Base-by-base conservation (phyloP, 2,888 invertebrate species). In the Hoplodrina ambigua region DNA sequence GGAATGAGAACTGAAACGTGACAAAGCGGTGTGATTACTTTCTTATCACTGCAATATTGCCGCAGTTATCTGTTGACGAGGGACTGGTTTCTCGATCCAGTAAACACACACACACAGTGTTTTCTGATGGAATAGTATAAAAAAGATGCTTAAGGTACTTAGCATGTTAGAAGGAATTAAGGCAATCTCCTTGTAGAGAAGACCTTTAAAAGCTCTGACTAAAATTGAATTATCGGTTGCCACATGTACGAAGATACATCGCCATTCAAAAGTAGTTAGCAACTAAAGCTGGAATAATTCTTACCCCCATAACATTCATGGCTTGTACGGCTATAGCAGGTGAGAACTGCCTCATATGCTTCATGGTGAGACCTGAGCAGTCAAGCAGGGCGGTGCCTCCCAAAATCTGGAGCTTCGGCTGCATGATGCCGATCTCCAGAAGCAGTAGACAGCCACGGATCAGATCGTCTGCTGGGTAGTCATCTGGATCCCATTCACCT, bases 371-470 rank as follows among this genome's bases (percentile, higher is more conserved):
- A 17, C 97, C 97, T 63, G 96, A 96, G 60, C 98, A 96, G 92
- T 98, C 98, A 75, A 98, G 96, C 72, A 98, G 94, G 17, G 96
- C 97, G 4, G 97, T 96, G 3, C 98, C 98, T 0, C 98, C 98
- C 50, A 97, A 91, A 49, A 98, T 96, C 90, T 98, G 98, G 0
- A 97, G 97, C 69, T 97, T 96, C 0, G 97, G 97, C 90, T 98
- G 98, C 90, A 98, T 92, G 70, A 97, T 96, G 13, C 98, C 98
- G 5, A 98, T 91, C 88, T 98, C 98, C 50, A 98, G 92, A 4
- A 98, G 92, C 0, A 97, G 92, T 37, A 98, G 93, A 0, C 97
- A 96, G 0, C 97, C 97, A 75, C 97, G 97, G 83, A 98, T 97
- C 13, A 98, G 90, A 85, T 98, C 97, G 19, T 97, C 97, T 0